Evolutionary conservation across 2,797 vertebrate genomes (phyloP), one percentile per base, ranked within the genome.

Genomic region (Eulemur mongoz): DNA sequence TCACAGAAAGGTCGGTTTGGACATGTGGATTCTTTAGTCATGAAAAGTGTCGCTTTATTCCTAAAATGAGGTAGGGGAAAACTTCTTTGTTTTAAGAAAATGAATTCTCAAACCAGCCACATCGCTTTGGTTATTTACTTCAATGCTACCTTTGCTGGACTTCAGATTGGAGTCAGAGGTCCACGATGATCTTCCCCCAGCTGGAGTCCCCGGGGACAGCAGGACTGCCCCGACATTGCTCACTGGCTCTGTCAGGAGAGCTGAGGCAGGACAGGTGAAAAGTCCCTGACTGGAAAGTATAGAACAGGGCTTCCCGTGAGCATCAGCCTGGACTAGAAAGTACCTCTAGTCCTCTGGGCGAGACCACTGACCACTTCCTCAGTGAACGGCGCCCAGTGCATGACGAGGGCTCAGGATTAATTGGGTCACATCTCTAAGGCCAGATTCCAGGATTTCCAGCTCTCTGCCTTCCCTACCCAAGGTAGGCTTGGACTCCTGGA

Each of bases 151-250:
- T 22, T 30, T 40, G 32, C 5, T 45, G 30, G 63, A 63, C 35
- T 40, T 57, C 9, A 27, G 7, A 27, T 59, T 43, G 38, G n/a
- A 79, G 4, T 25, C 5, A 3, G 22, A 35, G 5, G 20, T 57
- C 12, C 1, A 0, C 1, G 50, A 50, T 2, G 11, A 3, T 22
- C 18, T 14, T 43, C 22, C 10, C 5, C 7, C 3, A 3, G 35
- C 35, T 40, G 52, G n/a, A 30, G 2, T 14, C 18, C 22, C 32
- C 5, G 15, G 35, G 67, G 38, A 67, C 13, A 18, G 3, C 38
- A n/a, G 67, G 40, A 3, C 5, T 25, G 5, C 43, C 25, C 43
- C 0, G 0, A 30, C 30, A 14, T 10, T 52, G 57, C 57, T 76
- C 35, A 61, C 6, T 43, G 13, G n/a, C 32, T 52, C 30, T 83